phyloP scores from a whole-genome alignment of 2,888 invertebrate species.

The Scelioninae gen. 2 region DNA sequence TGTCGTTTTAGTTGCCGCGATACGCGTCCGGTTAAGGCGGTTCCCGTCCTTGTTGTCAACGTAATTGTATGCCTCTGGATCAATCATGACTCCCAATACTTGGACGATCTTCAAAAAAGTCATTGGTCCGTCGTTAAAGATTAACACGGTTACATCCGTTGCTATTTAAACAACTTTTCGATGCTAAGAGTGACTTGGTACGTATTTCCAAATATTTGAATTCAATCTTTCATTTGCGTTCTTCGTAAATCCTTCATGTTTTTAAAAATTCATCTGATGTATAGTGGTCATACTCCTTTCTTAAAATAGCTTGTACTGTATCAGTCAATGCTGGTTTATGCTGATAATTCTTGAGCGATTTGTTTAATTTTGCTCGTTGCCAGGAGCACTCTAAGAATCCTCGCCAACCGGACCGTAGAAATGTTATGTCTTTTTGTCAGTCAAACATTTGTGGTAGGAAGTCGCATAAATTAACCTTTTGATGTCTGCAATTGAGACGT shows the following conservation, averaged over 20 bases:
- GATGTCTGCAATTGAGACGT: slow-evolving; percentile 27
- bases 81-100: slow-evolving; percentile 48
- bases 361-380: slow-evolving; percentile 21
- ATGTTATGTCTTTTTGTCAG: slow-evolving; percentile 24
- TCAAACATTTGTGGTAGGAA: slow-evolving; percentile 21
- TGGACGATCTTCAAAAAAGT: slow-evolving; percentile 39
- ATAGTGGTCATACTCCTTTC: slow-evolving; percentile 13
- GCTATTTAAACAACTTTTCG: slow-evolving; percentile 25
- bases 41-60: slow-evolving; percentile 9
- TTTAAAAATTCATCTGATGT: slow-evolving; percentile 20
- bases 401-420: slow-evolving; percentile 13
- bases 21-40: slow-evolving; percentile 19
- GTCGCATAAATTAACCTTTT: slow-evolving; percentile 16
- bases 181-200: slow-evolving; percentile 31
- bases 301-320: slow-evolving; percentile 5
- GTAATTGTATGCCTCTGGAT: slow-evolving; percentile 21
- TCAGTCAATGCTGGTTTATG: slow-evolving; percentile 17
- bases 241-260: slow-evolving; percentile 19
- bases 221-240: slow-evolving; percentile 39
- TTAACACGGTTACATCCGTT: slow-evolving; percentile 10
- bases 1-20: slow-evolving; percentile 16
- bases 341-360: slow-evolving; percentile 9
- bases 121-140: slow-evolving; percentile 42
- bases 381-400: slow-evolving; percentile 14
- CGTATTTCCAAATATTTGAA: slow-evolving; percentile 35